These are phyloP conservation scores for Cinclus cinclus DNA, from an alignment of 2,113 vertebrate genomes.

Conservation along the genomic window DNA sequence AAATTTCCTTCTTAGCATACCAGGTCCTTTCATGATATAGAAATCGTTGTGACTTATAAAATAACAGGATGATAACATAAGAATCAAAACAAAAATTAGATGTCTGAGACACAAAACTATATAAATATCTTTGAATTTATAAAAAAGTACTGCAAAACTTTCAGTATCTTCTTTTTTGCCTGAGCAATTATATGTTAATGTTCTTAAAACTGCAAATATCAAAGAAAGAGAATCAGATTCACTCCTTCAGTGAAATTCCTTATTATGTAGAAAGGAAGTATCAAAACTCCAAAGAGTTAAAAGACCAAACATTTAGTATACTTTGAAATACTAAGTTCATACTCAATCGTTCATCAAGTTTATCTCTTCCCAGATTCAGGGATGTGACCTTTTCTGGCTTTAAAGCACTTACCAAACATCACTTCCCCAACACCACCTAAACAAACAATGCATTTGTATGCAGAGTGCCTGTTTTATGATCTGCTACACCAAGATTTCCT, in stretches of 20 bases:
- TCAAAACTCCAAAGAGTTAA: not conserved
- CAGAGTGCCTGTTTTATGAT: not conserved
- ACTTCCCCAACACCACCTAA: not conserved
- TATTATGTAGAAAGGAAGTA: not conserved
- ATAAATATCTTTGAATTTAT: not conserved
- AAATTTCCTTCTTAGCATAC: not conserved
- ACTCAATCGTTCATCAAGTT: not conserved
- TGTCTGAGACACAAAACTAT: not conserved
- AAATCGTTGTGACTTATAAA: not conserved
- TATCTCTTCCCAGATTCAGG: not conserved
- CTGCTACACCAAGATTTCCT: not conserved
- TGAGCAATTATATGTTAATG: not conserved
- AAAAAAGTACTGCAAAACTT: not conserved
- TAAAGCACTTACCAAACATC: not conserved
- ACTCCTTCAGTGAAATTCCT: not conserved
- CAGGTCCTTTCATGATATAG: not conserved
- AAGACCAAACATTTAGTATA: not conserved
- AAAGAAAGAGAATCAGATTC: not conserved
- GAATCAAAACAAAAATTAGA: not conserved
- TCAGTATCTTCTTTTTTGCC: not conserved
- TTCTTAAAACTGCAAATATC: not conserved
- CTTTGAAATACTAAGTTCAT: not conserved
- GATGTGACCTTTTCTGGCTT: not conserved
- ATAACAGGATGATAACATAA: not conserved
- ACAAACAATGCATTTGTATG: not conserved